These are phyloP conservation scores for Centropus unirufus DNA, from an alignment of 2,113 vertebrate species.

Conservation along the genomic window DNA sequence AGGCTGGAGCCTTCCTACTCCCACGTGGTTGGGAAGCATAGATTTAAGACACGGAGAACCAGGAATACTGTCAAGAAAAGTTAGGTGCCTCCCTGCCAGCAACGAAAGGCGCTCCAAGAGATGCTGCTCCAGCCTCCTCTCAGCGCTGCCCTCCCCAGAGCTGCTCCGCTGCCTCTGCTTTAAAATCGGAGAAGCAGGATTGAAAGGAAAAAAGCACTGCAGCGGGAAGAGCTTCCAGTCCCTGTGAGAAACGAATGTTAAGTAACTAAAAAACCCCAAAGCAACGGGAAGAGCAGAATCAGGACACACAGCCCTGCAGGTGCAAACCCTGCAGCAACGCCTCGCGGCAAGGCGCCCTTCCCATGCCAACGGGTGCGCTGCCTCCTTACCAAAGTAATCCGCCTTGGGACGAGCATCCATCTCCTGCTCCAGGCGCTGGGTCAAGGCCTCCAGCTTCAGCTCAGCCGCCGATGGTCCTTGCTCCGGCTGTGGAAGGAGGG, in stretches of 20 bases:
- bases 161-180: neutral
- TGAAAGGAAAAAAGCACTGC: neutral
- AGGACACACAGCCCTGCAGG: neutral
- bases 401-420: constrained; percentile 91
- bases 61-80: neutral
- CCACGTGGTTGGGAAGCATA: neutral
- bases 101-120: neutral
- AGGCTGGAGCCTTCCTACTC: neutral
- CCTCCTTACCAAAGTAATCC: constrained; percentile 91
- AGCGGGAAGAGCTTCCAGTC: neutral
- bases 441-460: constrained; percentile 91
- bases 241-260: neutral
- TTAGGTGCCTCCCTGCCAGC: neutral
- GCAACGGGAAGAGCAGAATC: neutral
- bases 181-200: neutral
- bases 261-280: neutral
- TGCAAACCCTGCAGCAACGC: neutral
- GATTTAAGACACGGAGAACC: neutral
- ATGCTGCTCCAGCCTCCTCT: neutral
- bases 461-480: constrained; percentile 84
- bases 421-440: constrained; percentile 91
- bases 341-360: neutral
- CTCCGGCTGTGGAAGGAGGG: constrained; percentile 72
- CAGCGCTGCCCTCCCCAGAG: neutral
- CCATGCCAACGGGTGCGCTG: fast-evolving